Base-by-base conservation (phyloP, 2,113 vertebrate genomes). In the Oceanodroma tethys region DNA sequence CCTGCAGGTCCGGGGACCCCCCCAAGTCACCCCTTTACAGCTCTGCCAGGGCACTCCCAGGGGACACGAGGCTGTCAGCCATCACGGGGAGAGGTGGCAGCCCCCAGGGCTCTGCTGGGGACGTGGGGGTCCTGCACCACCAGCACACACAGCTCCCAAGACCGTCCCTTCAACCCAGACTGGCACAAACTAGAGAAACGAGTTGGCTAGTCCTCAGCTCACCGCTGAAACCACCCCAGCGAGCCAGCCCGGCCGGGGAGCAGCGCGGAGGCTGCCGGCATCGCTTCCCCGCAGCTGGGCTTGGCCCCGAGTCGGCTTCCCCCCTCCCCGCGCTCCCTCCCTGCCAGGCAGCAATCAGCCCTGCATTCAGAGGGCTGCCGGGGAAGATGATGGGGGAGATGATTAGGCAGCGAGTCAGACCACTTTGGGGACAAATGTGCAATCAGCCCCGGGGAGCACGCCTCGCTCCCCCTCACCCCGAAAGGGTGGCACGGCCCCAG, bases 321-420 rank as follows among this genome's bases (percentile, higher is more conserved):
- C 63, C 58, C 72, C 42, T 45, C 48, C 10, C 56, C 16, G 0
- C 9, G 7, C 74, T 58, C 70, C 70, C 85, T 58, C 90, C 71
- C 80, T 27, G 59, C 91, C 94, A 95, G 95, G 94, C 94, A 81
- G 92, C 86, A 96, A 97, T 97, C 95, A 97, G 96, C 81, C 83
- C 73, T 43, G 93, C 82, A 95, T 97, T 97, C 95, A 97, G 42
- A 72, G 87, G 89, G 76, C 90, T 92, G 92, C 62, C 15, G n/a
- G 52, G 76, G 87, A 94, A 32, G 96, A 95, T 92, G 95, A 97
- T 96, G n/a, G 52, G 76, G 87, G 93, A 32, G 96, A 95, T 92
- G 95, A 97, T 96, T 96, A 96, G 93, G 93, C 94, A 95, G 60
- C 84, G 56, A 97, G 95, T 91, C 94, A 97, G 83, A 93, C 89